Percentiles rank a stretch among this genome's conserved stretches.
phyloP scores from a whole-genome alignment of 2,888 invertebrate genomes.

The Megalurothrips usitatus region DNA sequence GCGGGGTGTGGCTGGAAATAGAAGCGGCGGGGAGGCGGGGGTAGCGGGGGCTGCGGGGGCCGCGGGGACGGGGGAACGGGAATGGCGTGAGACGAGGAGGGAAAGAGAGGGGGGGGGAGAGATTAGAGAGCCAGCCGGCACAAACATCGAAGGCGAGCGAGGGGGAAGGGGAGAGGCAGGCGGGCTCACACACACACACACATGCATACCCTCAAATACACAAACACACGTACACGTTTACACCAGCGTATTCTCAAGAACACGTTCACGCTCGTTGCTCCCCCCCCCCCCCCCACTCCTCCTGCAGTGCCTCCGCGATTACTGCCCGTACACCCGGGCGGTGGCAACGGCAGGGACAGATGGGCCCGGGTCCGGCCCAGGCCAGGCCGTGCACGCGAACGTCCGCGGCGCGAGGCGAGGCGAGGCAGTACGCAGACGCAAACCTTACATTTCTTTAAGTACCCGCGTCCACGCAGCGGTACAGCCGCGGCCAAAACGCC shows the following conservation, averaged over 20 bases:
- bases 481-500: no score
- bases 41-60: neutral
- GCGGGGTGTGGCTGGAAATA: conserved; percentile 18
- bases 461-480: no score
- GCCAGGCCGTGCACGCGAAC: no score
- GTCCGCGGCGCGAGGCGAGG: no score
- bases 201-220: neutral
- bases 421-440: no score
- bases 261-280: neutral
- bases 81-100: neutral
- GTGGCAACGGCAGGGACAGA: no score
- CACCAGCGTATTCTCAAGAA: neutral
- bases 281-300: neutral
- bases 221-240: neutral
- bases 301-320: no score
- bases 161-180: neutral
- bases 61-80: neutral
- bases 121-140: conserved; percentile 25
- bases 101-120: neutral
- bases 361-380: no score
- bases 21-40: conserved; percentile 4
- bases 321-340: no score
- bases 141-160: neutral
- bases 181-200: neutral
- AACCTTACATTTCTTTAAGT: no score